phyloP scores from a whole-genome alignment of 2,888 invertebrate species.

The Lydus trimaculatus region DNA sequence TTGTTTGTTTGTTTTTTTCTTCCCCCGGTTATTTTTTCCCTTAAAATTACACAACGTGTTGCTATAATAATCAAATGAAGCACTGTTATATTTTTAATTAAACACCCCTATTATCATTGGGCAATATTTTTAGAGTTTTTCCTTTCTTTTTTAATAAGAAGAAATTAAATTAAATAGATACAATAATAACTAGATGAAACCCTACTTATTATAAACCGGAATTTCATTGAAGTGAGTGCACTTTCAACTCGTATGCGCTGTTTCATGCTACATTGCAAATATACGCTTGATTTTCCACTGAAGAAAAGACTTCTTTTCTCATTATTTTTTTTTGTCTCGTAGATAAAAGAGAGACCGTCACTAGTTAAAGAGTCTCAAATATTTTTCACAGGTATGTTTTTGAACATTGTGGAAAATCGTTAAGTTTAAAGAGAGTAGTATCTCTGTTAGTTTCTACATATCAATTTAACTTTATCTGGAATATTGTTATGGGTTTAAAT shows the following conservation, averaged over 20 bases:
- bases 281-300: not conserved
- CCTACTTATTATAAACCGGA: not conserved
- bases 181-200: not conserved
- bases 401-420: conserved; percentile 2
- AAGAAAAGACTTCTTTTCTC: not conserved
- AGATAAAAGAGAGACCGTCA: not conserved
- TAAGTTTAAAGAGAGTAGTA: not conserved
- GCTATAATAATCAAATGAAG: not conserved
- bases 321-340: too few relatives aligned
- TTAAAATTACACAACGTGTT: not conserved
- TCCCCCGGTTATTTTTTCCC: not conserved
- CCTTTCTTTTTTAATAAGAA: not conserved
- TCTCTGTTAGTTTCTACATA: not conserved
- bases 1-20: not conserved
- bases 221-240: not conserved
- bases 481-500: conserved; percentile 3
- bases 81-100: not conserved
- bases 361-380: not conserved
- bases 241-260: not conserved
- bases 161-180: not conserved
- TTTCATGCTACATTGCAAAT: conserved; percentile 1
- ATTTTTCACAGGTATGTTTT: not conserved
- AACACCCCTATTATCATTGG: not conserved
- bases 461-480: not conserved
- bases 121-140: not conserved